Evolutionary conservation across 2,888 invertebrate genomes (phyloP), one percentile per base, ranked within the genome.

Genomic region (Zhuqinia jingwanae): DNA sequence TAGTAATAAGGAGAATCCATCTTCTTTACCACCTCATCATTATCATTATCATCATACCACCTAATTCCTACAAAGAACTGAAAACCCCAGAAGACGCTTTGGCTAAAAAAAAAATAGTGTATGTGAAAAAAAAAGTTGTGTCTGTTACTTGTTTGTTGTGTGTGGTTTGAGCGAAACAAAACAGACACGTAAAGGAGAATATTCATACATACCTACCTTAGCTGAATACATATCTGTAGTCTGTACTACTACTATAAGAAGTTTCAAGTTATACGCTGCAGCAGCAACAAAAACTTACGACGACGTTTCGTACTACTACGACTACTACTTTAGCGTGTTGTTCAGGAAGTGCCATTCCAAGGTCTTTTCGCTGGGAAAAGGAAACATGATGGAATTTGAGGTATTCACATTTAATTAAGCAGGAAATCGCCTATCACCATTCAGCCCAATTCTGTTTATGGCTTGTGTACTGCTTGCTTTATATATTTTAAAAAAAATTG

Each of bases 341-440:
- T 87, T 87, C 87, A 87, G 87, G 87, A 87, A 87, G 87, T 87
- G 87, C 87, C 83, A 83, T 87, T 87, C 76, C 87, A 87, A 87
- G 87, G 87, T 83, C 87, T 87, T 87, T 83, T 82, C 78, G 76
- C 78, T 78, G 87, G 82, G 87, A 87, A 87, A 83, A 83, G 82
- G 79, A 83, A 84, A 88, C 83, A 88, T 88, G 88, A 88, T 88
- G 88, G 88, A 88, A 88, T 88, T 88, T 87, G 88, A 88, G 88
- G 88, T 88, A 85, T 87, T 87, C 87, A 25, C 83, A 87, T 83
- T 87, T 87, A 87, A 87, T 87, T 87, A 87, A 83, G 83, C 83
- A 87, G 83, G 87, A 87, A 87, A 87, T 87, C 63, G 56, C 83
- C 79, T 78, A 83, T 87, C 86, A 53, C 77, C 86, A 63, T 82